Conservation (phyloP, 2,113 vertebrate species). For the Platanista minor region DNA sequence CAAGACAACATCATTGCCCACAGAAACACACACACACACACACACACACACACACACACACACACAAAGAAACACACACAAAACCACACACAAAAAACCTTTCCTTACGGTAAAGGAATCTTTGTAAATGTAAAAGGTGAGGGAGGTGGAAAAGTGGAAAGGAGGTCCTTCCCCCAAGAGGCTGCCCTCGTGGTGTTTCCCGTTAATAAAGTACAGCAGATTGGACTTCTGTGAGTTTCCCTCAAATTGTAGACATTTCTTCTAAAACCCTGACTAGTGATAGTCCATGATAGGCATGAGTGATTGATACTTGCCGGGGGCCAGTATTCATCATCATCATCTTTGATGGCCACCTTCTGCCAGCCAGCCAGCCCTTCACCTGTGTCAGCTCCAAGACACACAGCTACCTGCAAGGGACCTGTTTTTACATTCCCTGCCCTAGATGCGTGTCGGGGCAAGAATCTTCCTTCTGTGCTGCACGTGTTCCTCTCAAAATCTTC, state of each 20-base stretch:
- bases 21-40: neutral
- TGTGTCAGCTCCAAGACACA: rapidly evolving
- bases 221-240: neutral
- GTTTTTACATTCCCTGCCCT: rapidly evolving
- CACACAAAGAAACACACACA: neutral
- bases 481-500: neutral
- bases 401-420: neutral
- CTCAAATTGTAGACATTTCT: neutral
- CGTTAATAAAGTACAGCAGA: neutral
- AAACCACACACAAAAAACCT: too few relatives aligned
- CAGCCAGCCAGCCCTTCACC: neutral
- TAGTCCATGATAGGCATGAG: rapidly evolving
- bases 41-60: rapidly evolving
- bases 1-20: neutral
- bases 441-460: rapidly evolving
- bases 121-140: neutral
- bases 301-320: neutral
- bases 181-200: neutral
- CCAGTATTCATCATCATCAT: rapidly evolving
- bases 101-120: neutral
- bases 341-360: rapidly evolving
- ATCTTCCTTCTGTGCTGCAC: rapidly evolving
- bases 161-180: neutral
- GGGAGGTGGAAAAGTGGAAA: neutral
- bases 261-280: neutral